phyloP scores from a whole-genome alignment of 2,113 vertebrate genomes.

The Sphaerodactylus townsendi region DNA sequence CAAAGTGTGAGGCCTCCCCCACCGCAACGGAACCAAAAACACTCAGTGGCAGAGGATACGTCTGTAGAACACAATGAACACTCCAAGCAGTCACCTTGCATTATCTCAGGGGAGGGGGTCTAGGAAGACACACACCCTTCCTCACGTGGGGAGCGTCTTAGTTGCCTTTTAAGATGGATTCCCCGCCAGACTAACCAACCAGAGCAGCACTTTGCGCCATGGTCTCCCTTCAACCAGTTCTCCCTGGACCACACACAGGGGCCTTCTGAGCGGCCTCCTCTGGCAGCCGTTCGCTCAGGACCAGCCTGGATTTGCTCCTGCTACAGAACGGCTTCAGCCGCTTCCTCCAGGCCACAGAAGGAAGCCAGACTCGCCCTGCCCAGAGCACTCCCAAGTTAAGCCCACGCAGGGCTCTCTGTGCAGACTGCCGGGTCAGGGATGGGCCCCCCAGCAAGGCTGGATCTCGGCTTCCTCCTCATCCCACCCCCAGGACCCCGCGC shows the following conservation, averaged over 20 bases:
- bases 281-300: too few species aligned
- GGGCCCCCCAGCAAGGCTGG: neutral
- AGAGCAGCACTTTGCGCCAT: neutral
- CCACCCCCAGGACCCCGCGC: neutral
- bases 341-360: too few species aligned
- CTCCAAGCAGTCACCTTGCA: neutral
- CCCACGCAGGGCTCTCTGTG: neutral
- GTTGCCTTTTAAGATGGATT: too few species aligned
- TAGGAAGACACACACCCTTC: neutral
- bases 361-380: too few species aligned
- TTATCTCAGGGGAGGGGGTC: neutral
- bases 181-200: neutral
- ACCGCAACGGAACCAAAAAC: too few species aligned
- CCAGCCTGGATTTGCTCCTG: neutral
- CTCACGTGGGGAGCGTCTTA: accelerated
- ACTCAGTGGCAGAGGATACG: too few species aligned
- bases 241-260: too few species aligned
- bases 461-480: too few species aligned
- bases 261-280: neutral
- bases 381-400: neutral
- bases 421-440: too few species aligned
- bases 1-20: neutral
- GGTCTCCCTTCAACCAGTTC: neutral
- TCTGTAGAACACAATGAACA: too few species aligned
- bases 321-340: neutral